These are phyloP conservation scores for Odocoileus hemionus DNA, from an alignment of 2,113 vertebrate genomes.

Conservation along the genomic window DNA sequence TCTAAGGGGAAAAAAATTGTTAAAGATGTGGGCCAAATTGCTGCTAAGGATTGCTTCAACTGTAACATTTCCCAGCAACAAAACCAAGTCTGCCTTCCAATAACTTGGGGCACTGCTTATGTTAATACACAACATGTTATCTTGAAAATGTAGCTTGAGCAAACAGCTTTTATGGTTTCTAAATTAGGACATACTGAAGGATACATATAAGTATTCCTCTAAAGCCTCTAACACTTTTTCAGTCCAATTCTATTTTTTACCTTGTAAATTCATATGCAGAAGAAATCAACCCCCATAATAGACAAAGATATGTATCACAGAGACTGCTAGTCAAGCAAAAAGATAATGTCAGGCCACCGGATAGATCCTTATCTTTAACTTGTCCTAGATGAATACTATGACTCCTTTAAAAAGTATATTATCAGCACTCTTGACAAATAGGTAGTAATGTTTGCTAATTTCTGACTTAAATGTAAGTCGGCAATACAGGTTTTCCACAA, in stretches of 20 bases:
- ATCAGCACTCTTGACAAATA: neutral
- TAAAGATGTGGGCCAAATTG: neutral
- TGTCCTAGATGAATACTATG: neutral
- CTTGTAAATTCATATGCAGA: constrained; percentile 19
- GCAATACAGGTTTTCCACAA: neutral
- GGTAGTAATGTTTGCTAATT: neutral
- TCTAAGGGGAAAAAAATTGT: neutral
- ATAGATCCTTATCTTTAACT: neutral
- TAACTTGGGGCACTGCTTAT: neutral
- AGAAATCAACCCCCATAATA: neutral
- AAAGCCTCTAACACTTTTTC: constrained; percentile 29
- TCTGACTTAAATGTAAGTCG: neutral
- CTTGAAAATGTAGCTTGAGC: constrained; percentile 10
- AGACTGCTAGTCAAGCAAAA: constrained; percentile 1
- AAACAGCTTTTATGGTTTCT: constrained; percentile 49
- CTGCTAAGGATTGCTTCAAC: neutral
- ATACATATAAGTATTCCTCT: constrained; percentile 34
- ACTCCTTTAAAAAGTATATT: neutral
- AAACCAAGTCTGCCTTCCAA: constrained; percentile 3
- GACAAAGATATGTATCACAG: neutral
- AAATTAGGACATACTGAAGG: constrained; percentile 18
- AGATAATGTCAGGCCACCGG: neutral
- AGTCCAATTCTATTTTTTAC: constrained; percentile 31
- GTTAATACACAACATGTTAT: neutral
- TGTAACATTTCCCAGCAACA: constrained; percentile 20